Evolutionary conservation across 2,797 vertebrate species (phyloP), one percentile per base, ranked within the genome.

Genomic region (Acipenser oxyrinchus): DNA sequence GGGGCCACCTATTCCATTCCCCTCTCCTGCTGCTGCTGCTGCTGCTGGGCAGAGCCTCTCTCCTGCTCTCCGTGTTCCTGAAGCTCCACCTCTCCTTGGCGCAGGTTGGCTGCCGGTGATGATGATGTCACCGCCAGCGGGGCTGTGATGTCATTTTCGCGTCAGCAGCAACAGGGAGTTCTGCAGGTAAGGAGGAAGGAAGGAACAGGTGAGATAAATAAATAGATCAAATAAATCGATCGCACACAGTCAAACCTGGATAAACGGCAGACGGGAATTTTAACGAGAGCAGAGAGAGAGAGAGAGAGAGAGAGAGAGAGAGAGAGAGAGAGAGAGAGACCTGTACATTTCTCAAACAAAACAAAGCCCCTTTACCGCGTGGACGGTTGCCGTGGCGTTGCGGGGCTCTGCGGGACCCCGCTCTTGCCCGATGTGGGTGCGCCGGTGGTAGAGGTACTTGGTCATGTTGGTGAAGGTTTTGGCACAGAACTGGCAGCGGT

Each of bases 401-500:
- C 76, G 10, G 76, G 15, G 67, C 62, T 23, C 23, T 1, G 23
- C 3, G 81, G 84, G 0, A 71, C 59, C 3, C 84, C 83, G 0
- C 83, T 85, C 74, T 86, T 86, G 13, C 83, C 83, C 0, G 73
- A n/a, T 87, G 1, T 91, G 94, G 2, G 88, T 92, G 7, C 93
- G 90, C 0, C 94, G 89, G 74, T 97, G 94, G 77, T 97, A 96
- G 55, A 97, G 87, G 76, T 93, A 95, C 81, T 97, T 95, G 71
- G 94, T 95, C 93, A 95, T 94, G 76, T 95, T 97, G 85, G 90
- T 93, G 77, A 97, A 95, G 0, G 91, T 92, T 80, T 94, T 95
- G 75, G 90, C 89, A 50, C 94, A 97, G 80, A 86, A 88, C 68
- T 91, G 87, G 75, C 94, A 97, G 74, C 89, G 92, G 75, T 96